These are phyloP conservation scores for Sinocyclocheilus anophthalmus DNA, from an alignment of 2,113 vertebrate species.

Conservation along the genomic window DNA sequence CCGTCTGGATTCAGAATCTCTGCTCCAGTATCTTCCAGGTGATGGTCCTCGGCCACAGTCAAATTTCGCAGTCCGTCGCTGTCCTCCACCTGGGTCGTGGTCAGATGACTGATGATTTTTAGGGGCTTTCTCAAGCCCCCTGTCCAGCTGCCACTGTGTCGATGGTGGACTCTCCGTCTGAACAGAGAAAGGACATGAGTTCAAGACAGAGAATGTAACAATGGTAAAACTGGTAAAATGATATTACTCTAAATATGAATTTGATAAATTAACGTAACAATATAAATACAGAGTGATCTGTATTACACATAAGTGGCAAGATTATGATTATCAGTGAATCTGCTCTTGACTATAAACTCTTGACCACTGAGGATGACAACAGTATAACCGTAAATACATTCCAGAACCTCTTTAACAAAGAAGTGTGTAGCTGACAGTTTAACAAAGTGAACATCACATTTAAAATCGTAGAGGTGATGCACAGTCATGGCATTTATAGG, in stretches of 20 bases:
- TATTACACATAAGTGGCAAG: neutral
- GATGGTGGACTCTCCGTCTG: constrained; percentile 81
- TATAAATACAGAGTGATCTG: neutral
- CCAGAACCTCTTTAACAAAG: neutral
- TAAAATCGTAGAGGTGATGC: neutral
- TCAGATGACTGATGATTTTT: constrained; percentile 78
- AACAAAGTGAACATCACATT: neutral
- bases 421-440: neutral
- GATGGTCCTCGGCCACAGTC: constrained; percentile 74
- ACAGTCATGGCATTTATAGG: neutral
- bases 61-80: constrained; percentile 49
- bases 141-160: constrained; percentile 96
- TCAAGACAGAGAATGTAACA: neutral
- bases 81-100: constrained; percentile 68
- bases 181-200: neutral
- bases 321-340: neutral
- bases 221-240: neutral
- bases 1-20: constrained; percentile 65
- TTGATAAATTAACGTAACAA: neutral
- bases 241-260: neutral
- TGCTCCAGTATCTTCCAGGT: constrained; percentile 69
- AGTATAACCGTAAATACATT: neutral
- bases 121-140: constrained; percentile 92
- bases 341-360: neutral
- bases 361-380: neutral